Base-by-base conservation (phyloP, 2,797 vertebrate genomes). In the Rhincodon typus region DNA sequence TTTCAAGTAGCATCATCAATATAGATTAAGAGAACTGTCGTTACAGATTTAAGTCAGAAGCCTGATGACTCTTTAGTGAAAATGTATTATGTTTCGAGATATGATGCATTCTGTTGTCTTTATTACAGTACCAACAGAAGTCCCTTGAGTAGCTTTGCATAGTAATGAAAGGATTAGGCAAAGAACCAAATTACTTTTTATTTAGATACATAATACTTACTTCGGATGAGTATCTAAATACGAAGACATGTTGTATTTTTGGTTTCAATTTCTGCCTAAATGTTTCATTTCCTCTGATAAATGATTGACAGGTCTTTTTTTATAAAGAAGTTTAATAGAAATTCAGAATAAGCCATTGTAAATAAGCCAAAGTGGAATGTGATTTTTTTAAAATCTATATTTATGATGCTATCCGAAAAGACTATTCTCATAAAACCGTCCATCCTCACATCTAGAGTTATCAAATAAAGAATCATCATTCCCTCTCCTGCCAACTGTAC, bases 1-100 rank as follows among this genome's bases (percentile, higher is more conserved):
- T 95, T 77, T 77, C 69, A 74, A 95, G 46, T 72, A 95, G 27
- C 94, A 74, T 77, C 70, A 95, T 95, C 46, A 77, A 95, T 95
- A 95, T 72, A 74, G 70, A 95, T 95, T 95, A 50, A 95, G 70
- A 77, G 70, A 94, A 94, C 90, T 38, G 90, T 12, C n/a, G 42
- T 93, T 25, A 67, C 62, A 93, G 90, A 42, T 93, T 93, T 53
- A 50, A 95, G 46, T 57, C 46, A n/a, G 70, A 77, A 95, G 27
- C 70, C 38, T 30, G 50, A 95, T 42, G 46, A 53, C 15, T 77
- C 0, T 77, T 95, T 23, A 74, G 46, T 74, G 46, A 69, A 74
- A 95, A 77, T 72, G 17, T 77, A 72, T 70, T 15, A 95, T 8
- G 30, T 74, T 72, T 77, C 53, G 25, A 53, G 67, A 72, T 72